These are phyloP conservation scores for Sesamia nonagrioides DNA, from an alignment of 1,140 invertebrate genomes.

Conservation along the genomic window DNA sequence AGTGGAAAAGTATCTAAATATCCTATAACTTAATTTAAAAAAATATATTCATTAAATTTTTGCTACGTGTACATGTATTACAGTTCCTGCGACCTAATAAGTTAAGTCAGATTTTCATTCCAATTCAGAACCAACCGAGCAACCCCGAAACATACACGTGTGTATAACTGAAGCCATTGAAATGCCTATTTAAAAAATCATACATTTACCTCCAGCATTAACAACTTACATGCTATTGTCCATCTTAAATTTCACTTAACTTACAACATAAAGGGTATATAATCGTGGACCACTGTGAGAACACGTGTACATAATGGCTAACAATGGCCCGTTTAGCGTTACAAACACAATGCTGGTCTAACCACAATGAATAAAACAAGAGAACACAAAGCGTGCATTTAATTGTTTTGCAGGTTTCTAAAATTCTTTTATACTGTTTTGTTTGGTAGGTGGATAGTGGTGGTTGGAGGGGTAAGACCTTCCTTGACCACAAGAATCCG, in stretches of 20 bases:
- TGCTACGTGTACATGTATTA: too few relatives aligned
- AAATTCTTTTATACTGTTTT: slow-evolving; percentile 8
- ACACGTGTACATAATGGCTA: slow-evolving; percentile 12
- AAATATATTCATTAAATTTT: too few relatives aligned
- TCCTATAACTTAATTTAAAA: too few relatives aligned
- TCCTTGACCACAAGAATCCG: too few relatives aligned
- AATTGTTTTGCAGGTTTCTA: slow-evolving; percentile 26
- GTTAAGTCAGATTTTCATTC: too few relatives aligned
- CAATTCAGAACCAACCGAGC: too few relatives aligned
- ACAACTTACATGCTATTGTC: background rate
- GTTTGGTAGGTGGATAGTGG: background rate
- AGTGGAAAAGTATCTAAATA: too few relatives aligned
- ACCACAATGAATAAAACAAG: slow-evolving; percentile 33
- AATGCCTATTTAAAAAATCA: background rate
- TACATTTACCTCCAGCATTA: background rate
- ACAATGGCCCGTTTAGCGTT: slow-evolving; percentile 38
- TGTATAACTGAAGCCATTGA: background rate
- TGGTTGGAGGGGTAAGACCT: background rate
- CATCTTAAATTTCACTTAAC: slow-evolving; percentile 32
- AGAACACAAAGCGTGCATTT: background rate
- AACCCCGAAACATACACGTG: too few relatives aligned
- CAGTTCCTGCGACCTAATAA: too few relatives aligned
- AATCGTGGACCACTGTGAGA: slow-evolving; percentile 11
- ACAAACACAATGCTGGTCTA: slow-evolving; percentile 7
- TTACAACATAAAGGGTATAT: slow-evolving; percentile 17